Conservation (phyloP, 2,888 invertebrate genomes). For the Pseudeuparius sepicola region DNA sequence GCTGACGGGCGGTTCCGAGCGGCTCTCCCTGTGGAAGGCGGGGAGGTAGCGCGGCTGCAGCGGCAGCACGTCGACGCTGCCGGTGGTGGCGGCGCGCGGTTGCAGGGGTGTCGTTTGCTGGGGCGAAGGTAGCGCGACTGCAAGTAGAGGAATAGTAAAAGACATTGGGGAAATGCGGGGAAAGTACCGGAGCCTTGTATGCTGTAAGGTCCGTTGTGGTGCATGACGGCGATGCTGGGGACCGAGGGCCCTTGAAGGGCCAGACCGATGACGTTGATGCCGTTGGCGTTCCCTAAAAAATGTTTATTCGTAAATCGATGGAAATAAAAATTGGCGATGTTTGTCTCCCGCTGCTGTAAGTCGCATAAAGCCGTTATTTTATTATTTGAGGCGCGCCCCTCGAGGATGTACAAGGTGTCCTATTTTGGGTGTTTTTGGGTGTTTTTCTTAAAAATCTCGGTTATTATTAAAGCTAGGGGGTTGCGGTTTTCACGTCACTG, state of each 20-base stretch:
- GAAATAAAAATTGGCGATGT: too few species aligned
- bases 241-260: constrained; percentile 45
- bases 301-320: too few species aligned
- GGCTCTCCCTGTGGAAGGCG: constrained; percentile 44
- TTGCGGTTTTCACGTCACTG: too few species aligned
- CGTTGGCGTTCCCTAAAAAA: constrained; percentile 55
- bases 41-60: constrained; percentile 61
- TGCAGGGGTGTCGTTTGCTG: constrained; percentile 48
- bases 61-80: constrained; percentile 58
- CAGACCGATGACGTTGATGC: constrained; percentile 58
- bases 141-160: too few species aligned
- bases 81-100: constrained; percentile 58
- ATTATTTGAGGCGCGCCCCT: background rate
- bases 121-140: too few species aligned
- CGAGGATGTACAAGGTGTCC: too few species aligned
- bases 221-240: constrained; percentile 40
- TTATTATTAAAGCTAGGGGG: too few species aligned
- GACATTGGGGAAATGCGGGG: too few species aligned
- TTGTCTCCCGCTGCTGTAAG: too few species aligned
- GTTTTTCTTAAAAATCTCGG: too few species aligned
- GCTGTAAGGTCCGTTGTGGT: constrained; percentile 36
- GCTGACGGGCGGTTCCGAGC: constrained; percentile 37
- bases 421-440: too few species aligned
- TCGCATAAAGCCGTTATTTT: too few species aligned
- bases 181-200: constrained; percentile 15